Evolutionary conservation across 2,113 vertebrate species (phyloP).

Genomic region (Anguilla japonica): DNA sequence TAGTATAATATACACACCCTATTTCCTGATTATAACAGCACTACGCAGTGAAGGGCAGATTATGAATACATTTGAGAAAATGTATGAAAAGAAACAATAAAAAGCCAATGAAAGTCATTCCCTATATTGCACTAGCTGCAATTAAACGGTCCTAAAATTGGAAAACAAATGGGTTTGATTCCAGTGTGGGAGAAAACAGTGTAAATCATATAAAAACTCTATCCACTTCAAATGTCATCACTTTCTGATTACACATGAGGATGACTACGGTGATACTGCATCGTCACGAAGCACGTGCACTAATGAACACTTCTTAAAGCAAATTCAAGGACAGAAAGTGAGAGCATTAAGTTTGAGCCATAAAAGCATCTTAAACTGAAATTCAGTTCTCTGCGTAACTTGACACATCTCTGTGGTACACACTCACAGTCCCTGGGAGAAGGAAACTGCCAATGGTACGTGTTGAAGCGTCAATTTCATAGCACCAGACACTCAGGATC

Average conservation of each 20-base stretch:
- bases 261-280: neutral
- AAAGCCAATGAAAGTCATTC: conserved; percentile 60
- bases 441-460: conserved; percentile 34
- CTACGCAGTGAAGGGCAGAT: conserved; percentile 52
- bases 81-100: conserved; percentile 62
- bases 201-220: conserved; percentile 12
- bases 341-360: neutral
- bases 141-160: conserved; percentile 37
- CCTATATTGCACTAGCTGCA: conserved; percentile 39
- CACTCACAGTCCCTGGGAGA: conserved; percentile 32
- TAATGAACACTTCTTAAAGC: neutral
- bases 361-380: conserved; percentile 31
- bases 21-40: conserved; percentile 55
- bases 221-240: conserved; percentile 11
- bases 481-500: conserved; percentile 22
- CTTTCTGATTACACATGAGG: neutral
- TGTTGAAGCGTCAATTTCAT: conserved; percentile 30
- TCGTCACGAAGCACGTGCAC: conserved; percentile 4
- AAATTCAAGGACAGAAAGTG: neutral
- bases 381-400: conserved; percentile 35
- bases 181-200: conserved; percentile 15
- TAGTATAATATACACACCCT: conserved; percentile 61
- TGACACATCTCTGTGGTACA: conserved; percentile 14
- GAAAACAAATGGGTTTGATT: conserved; percentile 36
- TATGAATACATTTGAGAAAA: conserved; percentile 64